Evolutionary conservation across 2,888 invertebrate species (phyloP).

Genomic region (Nycteola revayana): DNA sequence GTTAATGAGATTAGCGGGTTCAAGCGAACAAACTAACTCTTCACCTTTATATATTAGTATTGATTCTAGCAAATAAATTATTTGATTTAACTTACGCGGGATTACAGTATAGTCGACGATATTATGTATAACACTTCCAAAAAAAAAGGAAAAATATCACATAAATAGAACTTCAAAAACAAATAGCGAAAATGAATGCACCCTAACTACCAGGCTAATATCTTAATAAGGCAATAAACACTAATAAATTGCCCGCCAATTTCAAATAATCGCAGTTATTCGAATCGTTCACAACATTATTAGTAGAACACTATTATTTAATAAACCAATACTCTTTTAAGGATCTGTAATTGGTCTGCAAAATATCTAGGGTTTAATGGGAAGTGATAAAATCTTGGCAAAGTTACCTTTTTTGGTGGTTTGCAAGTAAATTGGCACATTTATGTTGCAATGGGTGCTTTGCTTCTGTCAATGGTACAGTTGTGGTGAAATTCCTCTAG

Average conservation of each 20-base stretch:
- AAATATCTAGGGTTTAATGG: constrained; percentile 21
- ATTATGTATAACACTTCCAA: no score
- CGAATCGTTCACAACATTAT: constrained; percentile 5
- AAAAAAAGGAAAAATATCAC: no score
- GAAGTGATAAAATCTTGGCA: constrained; percentile 27
- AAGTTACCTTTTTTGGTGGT: constrained; percentile 23
- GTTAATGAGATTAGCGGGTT: no score
- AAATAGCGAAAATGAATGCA: no score
- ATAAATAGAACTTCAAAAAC: no score
- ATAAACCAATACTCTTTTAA: constrained; percentile 13
- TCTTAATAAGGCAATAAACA: not conserved
- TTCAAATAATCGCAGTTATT: constrained; percentile 3
- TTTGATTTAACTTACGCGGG: no score
- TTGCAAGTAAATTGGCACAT: constrained; percentile 10
- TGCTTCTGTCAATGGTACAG: not conserved
- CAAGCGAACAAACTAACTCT: no score
- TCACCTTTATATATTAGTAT: no score
- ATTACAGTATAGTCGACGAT: no score
- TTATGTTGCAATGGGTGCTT: no score
- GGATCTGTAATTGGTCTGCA: constrained; percentile 7
- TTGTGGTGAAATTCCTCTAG: constrained; percentile 18
- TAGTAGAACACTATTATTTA: constrained; percentile 8
- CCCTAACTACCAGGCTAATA: no score
- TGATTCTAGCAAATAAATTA: no score
- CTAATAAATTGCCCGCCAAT: not conserved